These are phyloP conservation scores for Psilopsiagon aymara DNA, from an alignment of 2,113 vertebrate species.

Conservation along the genomic window DNA sequence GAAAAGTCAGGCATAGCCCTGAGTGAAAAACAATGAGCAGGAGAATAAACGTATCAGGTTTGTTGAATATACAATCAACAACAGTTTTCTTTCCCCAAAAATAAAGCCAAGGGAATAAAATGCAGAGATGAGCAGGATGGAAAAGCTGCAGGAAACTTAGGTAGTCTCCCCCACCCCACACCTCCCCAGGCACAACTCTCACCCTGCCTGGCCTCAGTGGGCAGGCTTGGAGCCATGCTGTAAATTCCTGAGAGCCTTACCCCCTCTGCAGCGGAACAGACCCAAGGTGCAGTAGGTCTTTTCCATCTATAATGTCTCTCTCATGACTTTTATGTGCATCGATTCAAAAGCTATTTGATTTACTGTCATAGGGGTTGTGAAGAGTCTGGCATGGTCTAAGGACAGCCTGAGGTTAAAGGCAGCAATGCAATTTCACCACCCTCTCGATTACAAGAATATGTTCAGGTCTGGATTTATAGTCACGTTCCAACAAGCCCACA, in stretches of 20 bases:
- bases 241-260: not conserved
- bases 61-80: slow-evolving; percentile 36
- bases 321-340: slow-evolving; percentile 8
- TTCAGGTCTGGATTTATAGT: slow-evolving; percentile 27
- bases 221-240: not conserved
- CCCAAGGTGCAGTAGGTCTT: not conserved
- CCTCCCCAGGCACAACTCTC: not conserved
- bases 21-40: slow-evolving; percentile 40
- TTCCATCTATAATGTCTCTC: slow-evolving; percentile 29
- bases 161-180: not conserved
- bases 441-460: not conserved
- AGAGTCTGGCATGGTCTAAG: slow-evolving; percentile 5
- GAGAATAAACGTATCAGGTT: not conserved
- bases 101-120: slow-evolving; percentile 52
- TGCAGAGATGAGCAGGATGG: slow-evolving; percentile 38
- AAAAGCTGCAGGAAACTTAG: slow-evolving; percentile 38
- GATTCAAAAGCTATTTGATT: slow-evolving; percentile 40
- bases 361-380: not conserved
- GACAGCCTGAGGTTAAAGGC: slow-evolving; percentile 48
- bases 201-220: not conserved
- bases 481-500: not conserved
- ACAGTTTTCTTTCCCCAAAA: slow-evolving; percentile 23
- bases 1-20: slow-evolving; percentile 32
- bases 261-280: not conserved
- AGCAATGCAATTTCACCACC: slow-evolving; percentile 21